phyloP scores from a whole-genome alignment of 2,888 invertebrate genomes.

The Autographa pulchrina region DNA sequence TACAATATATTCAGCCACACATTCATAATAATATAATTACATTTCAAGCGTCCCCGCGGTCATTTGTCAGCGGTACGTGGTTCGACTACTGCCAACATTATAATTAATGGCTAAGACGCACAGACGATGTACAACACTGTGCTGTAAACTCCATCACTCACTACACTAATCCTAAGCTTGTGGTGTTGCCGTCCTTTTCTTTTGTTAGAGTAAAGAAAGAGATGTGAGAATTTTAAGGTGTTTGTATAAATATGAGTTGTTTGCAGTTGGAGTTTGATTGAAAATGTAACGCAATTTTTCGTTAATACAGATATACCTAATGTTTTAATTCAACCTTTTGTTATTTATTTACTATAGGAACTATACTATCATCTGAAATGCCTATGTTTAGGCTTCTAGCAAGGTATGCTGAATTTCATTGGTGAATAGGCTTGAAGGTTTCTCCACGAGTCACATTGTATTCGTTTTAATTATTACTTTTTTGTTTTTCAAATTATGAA shows the following conservation, averaged over 20 bases:
- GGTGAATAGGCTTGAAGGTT: no score
- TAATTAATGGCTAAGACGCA: conserved; percentile 65
- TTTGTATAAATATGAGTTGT: neutral
- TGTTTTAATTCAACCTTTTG: no score
- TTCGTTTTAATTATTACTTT: no score
- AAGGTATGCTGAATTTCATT: no score
- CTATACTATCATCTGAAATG: no score
- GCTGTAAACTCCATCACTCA: conserved; percentile 44
- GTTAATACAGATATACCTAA: no score
- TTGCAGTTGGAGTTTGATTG: neutral
- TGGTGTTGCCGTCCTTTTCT: conserved; percentile 19
- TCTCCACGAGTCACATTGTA: no score
- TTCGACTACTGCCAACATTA: conserved; percentile 52
- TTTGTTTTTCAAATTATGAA: no score
- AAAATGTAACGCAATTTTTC: neutral
- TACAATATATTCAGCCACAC: conserved; percentile 25
- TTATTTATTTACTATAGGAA: no score
- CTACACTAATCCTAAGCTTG: conserved; percentile 49
- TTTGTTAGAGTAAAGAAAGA: neutral
- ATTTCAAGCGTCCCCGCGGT: conserved; percentile 62
- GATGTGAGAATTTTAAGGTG: neutral
- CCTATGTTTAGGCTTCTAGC: no score
- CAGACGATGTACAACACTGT: conserved; percentile 26
- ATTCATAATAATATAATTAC: conserved; percentile 60
- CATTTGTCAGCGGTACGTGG: conserved; percentile 69